A percentile compares a stretch with the other conserved stretches of the same genome.
Evolutionary conservation across 2,888 invertebrate species (phyloP).

Genomic region (Meloe dianella): DNA sequence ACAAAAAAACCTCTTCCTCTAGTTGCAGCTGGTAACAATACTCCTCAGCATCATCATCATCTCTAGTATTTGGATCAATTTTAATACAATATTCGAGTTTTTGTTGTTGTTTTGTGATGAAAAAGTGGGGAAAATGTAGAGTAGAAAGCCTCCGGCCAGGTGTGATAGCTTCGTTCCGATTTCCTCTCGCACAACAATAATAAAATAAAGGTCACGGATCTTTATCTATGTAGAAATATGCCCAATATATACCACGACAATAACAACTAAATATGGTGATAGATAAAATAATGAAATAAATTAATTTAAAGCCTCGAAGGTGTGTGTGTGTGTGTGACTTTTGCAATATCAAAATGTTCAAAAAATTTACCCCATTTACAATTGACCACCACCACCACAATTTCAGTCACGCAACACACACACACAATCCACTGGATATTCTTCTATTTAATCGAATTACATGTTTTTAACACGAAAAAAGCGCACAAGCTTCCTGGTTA

Average conservation of each 20-base stretch:
- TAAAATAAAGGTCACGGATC: constrained; percentile 2
- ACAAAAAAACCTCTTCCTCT: constrained; percentile 19
- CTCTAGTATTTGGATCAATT: neutral
- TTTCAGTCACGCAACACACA: constrained; percentile 33
- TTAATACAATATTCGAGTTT: neutral
- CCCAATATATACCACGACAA: neutral
- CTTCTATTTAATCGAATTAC: constrained; percentile 31
- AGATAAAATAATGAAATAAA: neutral
- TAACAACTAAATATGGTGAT: neutral
- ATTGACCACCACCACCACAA: too few species aligned
- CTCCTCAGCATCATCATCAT: neutral
- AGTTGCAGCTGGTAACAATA: constrained; percentile 5
- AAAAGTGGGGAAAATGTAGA: neutral
- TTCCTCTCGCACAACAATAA: neutral
- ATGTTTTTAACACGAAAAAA: constrained; percentile 28
- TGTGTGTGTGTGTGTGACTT: too few species aligned
- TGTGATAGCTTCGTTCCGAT: constrained; percentile 2
- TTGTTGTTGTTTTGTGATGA: neutral
- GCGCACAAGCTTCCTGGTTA: constrained; percentile 25
- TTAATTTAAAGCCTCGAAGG: too few species aligned
- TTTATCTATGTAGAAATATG: neutral
- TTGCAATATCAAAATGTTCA: too few species aligned
- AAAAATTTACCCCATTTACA: too few species aligned
- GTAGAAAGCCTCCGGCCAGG: neutral
- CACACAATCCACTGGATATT: constrained; percentile 17